These are phyloP conservation scores for Tangara arthus DNA, from an alignment of 2,797 vertebrate genomes.

Conservation along the genomic window DNA sequence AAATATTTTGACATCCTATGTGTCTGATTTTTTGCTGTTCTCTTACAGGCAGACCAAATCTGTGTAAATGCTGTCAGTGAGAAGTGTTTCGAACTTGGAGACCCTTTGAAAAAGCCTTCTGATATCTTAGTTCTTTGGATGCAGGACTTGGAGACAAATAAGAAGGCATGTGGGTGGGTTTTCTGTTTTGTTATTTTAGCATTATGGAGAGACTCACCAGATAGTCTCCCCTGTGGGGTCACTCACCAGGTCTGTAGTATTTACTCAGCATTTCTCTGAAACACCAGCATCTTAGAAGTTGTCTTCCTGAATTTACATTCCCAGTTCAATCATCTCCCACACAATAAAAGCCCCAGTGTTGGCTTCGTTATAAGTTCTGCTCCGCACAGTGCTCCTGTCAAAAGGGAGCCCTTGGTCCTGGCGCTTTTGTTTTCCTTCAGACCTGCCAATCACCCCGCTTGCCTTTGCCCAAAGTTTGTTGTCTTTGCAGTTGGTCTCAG, in stretches of 20 bases:
- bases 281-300: not conserved
- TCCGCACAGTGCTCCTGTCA: not conserved
- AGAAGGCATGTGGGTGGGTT: not conserved
- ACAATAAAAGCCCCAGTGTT: slow-evolving; percentile 42
- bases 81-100: not conserved
- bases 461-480: slow-evolving; percentile 70
- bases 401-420: slow-evolving; percentile 22
- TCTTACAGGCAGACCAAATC: not conserved
- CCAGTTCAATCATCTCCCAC: not conserved
- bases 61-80: rapidly evolving
- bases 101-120: not conserved
- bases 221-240: not conserved
- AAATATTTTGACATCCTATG: not conserved
- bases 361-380: not conserved
- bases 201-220: not conserved
- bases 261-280: not conserved
- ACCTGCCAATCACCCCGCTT: slow-evolving; percentile 47
- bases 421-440: slow-evolving; percentile 55
- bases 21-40: not conserved
- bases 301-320: slow-evolving; percentile 31
- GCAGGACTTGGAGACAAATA: not conserved
- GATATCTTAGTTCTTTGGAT: not conserved
- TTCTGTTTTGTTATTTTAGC: not conserved
- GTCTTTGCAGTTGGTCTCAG: slow-evolving; percentile 72
- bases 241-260: not conserved